Conservation (phyloP, 2,888 invertebrate genomes). For the Agapetus fuscipes region DNA sequence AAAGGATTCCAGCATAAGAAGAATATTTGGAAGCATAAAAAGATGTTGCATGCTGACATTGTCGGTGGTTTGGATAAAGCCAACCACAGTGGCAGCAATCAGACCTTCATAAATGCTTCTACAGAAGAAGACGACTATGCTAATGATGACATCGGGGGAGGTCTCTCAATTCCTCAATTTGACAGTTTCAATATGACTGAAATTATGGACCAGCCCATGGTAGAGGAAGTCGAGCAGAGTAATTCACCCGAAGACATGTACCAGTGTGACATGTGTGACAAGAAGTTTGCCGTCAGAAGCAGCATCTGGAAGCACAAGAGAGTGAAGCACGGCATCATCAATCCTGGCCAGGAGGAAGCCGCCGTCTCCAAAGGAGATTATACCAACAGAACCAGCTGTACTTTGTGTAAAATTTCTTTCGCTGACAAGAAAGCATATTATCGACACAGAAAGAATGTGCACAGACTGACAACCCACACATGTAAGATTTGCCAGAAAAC, state of each 20-base stretch:
- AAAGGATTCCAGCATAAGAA: constrained; percentile 49
- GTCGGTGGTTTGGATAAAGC: constrained; percentile 30
- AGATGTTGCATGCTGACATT: constrained; percentile 42
- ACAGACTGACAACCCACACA: constrained; percentile 43
- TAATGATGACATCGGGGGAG: constrained; percentile 37
- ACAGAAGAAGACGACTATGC: constrained; percentile 43
- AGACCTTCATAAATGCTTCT: constrained; percentile 24
- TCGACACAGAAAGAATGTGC: constrained; percentile 48
- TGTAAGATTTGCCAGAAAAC: constrained; percentile 56
- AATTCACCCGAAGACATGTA: constrained; percentile 26
- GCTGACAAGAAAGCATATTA: constrained; percentile 50
- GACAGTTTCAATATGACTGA: constrained; percentile 32
- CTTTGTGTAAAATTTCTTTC: constrained; percentile 52
- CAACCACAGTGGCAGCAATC: constrained; percentile 1
- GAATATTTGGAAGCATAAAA: constrained; percentile 47
- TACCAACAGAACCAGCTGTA: constrained; percentile 41
- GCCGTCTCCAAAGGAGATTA: constrained; percentile 24
- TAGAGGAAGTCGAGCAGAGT: constrained; percentile 25
- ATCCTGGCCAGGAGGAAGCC: constrained; percentile 21
- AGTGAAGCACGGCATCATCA: constrained; percentile 41
- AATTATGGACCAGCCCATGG: constrained; percentile 15
- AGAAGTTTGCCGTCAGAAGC: constrained; percentile 38
- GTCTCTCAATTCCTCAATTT: constrained; percentile 41
- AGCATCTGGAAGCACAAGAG: constrained; percentile 45
- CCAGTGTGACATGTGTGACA: constrained; percentile 40